phyloP scores from a whole-genome alignment of 2,113 vertebrate species.

The Procapra przewalskii region DNA sequence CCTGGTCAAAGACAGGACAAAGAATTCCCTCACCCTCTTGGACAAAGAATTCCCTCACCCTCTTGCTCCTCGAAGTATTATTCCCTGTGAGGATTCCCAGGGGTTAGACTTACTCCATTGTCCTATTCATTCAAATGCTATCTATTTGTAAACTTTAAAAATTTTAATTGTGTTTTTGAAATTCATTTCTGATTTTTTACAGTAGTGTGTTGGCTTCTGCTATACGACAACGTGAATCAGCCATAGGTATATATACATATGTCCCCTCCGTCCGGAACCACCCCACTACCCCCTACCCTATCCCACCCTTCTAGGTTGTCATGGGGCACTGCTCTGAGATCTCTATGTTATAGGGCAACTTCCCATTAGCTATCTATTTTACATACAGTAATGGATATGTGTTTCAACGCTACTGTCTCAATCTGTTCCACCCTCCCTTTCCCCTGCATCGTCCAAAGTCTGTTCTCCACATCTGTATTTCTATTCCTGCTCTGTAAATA shows the following conservation, averaged over 20 bases:
- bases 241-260: not conserved
- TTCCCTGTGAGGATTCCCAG: not conserved
- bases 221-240: not conserved
- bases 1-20: not conserved
- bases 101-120: fast-evolving
- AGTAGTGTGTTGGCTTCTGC: not conserved
- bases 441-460: not conserved
- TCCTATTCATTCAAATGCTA: not conserved
- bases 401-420: not conserved
- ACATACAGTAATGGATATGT: not conserved
- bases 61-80: not conserved
- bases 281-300: not conserved
- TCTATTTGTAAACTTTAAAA: not conserved
- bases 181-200: not conserved
- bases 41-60: not conserved
- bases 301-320: not conserved
- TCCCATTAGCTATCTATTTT: not conserved
- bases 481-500: not conserved
- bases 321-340: not conserved
- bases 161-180: not conserved
- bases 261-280: not conserved
- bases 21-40: not conserved
- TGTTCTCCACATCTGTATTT: not conserved
- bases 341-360: not conserved
- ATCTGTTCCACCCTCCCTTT: not conserved